Conservation (phyloP, 2,888 invertebrate species). For the Tetragonisca angustula region DNA sequence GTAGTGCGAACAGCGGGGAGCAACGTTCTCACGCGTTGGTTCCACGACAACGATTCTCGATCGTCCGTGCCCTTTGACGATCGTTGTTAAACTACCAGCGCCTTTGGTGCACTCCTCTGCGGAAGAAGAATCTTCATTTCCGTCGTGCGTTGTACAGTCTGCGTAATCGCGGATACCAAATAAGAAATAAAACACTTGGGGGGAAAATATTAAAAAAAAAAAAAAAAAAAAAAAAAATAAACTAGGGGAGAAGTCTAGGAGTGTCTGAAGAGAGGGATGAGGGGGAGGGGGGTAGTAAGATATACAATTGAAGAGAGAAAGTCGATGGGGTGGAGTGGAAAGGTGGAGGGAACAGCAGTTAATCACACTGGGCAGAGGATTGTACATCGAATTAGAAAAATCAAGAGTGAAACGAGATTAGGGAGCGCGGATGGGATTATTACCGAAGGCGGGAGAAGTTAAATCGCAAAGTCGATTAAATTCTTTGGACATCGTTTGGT, state of each 20-base stretch:
- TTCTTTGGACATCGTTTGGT: slow-evolving; percentile 51
- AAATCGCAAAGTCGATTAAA: slow-evolving; percentile 43
- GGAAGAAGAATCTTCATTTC: background rate
- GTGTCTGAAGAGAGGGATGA: background rate
- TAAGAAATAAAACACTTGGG: background rate
- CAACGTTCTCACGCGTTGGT: slow-evolving; percentile 1
- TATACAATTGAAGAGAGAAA: background rate
- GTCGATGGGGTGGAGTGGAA: background rate
- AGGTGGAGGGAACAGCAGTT: background rate
- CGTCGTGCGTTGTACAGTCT: slow-evolving; percentile 6
- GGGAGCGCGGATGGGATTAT: slow-evolving; percentile 9
- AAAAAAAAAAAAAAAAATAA: background rate
- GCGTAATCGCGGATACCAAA: background rate
- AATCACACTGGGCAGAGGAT: background rate
- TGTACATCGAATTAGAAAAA: slow-evolving; percentile 23
- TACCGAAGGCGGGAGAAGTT: slow-evolving; percentile 12
- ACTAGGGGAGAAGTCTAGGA: no score
- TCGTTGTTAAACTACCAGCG: background rate
- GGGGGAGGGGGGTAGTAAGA: background rate
- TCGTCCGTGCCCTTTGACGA: slow-evolving; percentile 2
- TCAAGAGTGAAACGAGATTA: slow-evolving; percentile 5
- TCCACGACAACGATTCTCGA: slow-evolving; percentile 11
- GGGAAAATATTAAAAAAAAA: background rate
- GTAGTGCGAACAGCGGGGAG: background rate
- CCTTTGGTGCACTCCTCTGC: slow-evolving; percentile 3